Base-by-base conservation (phyloP, 2,888 invertebrate genomes). In the Leptinotarsa rubiginosa region DNA sequence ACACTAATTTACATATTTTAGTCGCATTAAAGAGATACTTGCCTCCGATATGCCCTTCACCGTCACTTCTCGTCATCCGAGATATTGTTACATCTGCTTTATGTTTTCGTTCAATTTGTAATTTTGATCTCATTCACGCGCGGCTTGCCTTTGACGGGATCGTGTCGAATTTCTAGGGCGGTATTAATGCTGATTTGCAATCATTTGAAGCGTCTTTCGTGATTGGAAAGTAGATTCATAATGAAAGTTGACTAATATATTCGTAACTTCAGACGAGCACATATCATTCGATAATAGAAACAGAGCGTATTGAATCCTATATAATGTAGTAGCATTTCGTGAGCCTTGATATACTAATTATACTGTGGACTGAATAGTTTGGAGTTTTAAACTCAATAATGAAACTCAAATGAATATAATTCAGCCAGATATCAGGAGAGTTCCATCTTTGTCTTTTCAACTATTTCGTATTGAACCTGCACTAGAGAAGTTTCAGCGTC, bases 1-100 rank as follows among this genome's bases (percentile, higher is more conserved):
- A 73, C 73, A 56, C 69, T 75, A 77, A 77, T 77, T 75, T 75
- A 75, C 77, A 77, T 77, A 74, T 72, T 77, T 73, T 73, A 69
- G 70, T 72, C 25, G 71, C 75, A 72, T 77, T 70, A 70, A 73
- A 73, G 74, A 70, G 76, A 72, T 74, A 62, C 72, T 74, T 62
- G 64, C 69, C 54, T 71, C 54, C 69, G 69, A 72, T 75, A 52
- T 69, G 66, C 52, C 65, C n/a, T 47, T 50, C 22, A 62, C 62
- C 25, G 50, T 73, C 49, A 50, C 49, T 67, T 65, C 50, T 7
- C 50, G 56, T 65, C 68, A 73, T 56, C 69, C 52, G 56, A 47
- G 69, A 65, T 72, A 72, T 69, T 71, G 70, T 69, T 73, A 70
- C 65, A 66, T 70, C 67, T 69, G 65, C 65, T 69, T 70, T 70